A percentile compares a stretch with the other conserved stretches of the same genome.
phyloP scores from a whole-genome alignment of 2,797 vertebrate genomes.

The Danio kyathit region DNA sequence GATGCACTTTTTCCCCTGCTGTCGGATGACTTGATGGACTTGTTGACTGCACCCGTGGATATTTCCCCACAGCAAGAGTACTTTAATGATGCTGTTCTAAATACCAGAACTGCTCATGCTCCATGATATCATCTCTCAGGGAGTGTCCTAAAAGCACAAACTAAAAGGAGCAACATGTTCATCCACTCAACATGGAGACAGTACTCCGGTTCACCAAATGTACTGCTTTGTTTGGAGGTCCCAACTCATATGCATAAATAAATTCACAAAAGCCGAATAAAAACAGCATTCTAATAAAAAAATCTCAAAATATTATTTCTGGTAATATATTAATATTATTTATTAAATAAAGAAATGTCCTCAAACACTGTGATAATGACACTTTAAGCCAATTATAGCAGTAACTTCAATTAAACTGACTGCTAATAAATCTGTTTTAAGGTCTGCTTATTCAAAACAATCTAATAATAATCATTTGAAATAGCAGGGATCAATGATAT shows the following conservation, averaged over 20 bases:
- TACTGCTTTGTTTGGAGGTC: neutral
- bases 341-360: too few relatives aligned
- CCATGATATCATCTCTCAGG: constrained; percentile 65
- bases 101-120: constrained; percentile 63
- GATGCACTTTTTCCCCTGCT: constrained; percentile 44
- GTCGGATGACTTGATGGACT: constrained; percentile 54
- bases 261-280: neutral
- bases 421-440: too few relatives aligned
- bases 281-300: too few relatives aligned
- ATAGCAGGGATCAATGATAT: too few relatives aligned
- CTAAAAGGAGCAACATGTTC: constrained; percentile 53
- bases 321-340: too few relatives aligned
- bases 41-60: constrained; percentile 32
- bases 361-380: too few relatives aligned
- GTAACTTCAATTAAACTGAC: too few relatives aligned
- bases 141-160: constrained; percentile 59
- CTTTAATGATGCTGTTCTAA: constrained; percentile 63
- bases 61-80: constrained; percentile 12
- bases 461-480: too few relatives aligned
- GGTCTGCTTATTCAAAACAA: too few relatives aligned
- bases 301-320: too few relatives aligned
- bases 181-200: constrained; percentile 47
- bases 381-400: too few relatives aligned
- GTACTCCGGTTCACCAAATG: neutral
- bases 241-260: neutral